Evolutionary conservation across 1,140 invertebrate genomes (phyloP).

Genomic region (Danaus melanippus): DNA sequence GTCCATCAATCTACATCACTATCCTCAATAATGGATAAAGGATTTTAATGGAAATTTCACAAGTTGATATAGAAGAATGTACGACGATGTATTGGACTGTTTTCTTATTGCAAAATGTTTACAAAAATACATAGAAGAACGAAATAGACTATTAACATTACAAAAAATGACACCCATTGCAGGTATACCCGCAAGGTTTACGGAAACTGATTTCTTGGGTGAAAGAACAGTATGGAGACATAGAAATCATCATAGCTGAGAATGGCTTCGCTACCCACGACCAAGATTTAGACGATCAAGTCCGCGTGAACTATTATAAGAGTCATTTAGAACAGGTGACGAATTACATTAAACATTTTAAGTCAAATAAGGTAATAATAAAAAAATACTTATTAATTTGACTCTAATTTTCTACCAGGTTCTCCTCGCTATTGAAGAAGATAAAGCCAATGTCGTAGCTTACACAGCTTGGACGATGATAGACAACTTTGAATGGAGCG

Average conservation of each 20-base stretch:
- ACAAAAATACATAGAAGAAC: too few relatives aligned
- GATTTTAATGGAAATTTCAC: too few relatives aligned
- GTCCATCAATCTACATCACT: too few relatives aligned
- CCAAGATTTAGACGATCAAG: conserved; percentile 63
- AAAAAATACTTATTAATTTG: neutral
- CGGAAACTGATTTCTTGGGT: conserved; percentile 72
- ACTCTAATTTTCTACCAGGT: conserved; percentile 15
- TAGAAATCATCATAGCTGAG: conserved; percentile 78
- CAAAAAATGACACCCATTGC: neutral
- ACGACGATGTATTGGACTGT: too few relatives aligned
- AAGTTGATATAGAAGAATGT: too few relatives aligned
- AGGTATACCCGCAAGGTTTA: conserved; percentile 41
- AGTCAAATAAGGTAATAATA: neutral
- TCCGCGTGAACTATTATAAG: conserved; percentile 56
- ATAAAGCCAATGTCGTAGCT: conserved; percentile 40
- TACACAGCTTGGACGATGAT: conserved; percentile 81
- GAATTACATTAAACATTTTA: neutral
- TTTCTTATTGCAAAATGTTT: too few relatives aligned
- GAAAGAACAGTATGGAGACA: conserved; percentile 74
- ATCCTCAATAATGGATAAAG: too few relatives aligned
- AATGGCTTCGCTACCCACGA: conserved; percentile 76
- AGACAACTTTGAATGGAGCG: conserved; percentile 82
- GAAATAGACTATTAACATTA: too few relatives aligned
- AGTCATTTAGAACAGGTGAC: conserved; percentile 36
- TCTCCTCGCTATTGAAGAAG: conserved; percentile 24